A percentile compares a stretch with the other conserved stretches of the same genome.
Evolutionary conservation across 2,113 vertebrate genomes (phyloP).

Genomic region (Podocnemis expansa): DNA sequence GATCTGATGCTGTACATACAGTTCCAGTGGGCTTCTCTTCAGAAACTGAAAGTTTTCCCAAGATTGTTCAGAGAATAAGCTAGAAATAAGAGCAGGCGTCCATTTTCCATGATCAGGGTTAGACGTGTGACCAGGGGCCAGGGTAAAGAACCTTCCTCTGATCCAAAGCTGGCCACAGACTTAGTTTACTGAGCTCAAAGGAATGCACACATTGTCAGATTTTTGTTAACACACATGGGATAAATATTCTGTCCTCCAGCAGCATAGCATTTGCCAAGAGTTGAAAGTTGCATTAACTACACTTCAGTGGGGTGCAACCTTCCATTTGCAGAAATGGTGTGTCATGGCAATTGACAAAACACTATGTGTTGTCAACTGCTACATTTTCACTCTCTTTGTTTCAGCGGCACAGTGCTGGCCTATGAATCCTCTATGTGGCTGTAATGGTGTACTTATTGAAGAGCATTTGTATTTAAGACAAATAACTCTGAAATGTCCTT

Average conservation of each 20-base stretch:
- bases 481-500: conserved; percentile 45
- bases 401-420: neutral
- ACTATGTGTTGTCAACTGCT: neutral
- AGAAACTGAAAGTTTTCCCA: neutral
- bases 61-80: neutral
- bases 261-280: neutral
- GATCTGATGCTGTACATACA: neutral
- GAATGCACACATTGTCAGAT: neutral
- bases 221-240: neutral
- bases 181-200: neutral
- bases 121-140: neutral
- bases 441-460: conserved; percentile 18
- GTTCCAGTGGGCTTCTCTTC: neutral
- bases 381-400: conserved; percentile 39
- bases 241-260: neutral
- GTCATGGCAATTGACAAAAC: neutral
- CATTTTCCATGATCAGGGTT: neutral
- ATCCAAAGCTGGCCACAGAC: neutral
- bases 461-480: conserved; percentile 38
- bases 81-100: neutral
- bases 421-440: conserved; percentile 46
- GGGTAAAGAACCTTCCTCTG: neutral
- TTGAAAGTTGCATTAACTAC: conserved; percentile 30
- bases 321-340: conserved; percentile 5
- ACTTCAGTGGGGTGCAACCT: conserved; percentile 10